Evolutionary conservation across 2,113 vertebrate species (phyloP), one percentile per base, ranked within the genome.

Genomic region (Pionites leucogaster): DNA sequence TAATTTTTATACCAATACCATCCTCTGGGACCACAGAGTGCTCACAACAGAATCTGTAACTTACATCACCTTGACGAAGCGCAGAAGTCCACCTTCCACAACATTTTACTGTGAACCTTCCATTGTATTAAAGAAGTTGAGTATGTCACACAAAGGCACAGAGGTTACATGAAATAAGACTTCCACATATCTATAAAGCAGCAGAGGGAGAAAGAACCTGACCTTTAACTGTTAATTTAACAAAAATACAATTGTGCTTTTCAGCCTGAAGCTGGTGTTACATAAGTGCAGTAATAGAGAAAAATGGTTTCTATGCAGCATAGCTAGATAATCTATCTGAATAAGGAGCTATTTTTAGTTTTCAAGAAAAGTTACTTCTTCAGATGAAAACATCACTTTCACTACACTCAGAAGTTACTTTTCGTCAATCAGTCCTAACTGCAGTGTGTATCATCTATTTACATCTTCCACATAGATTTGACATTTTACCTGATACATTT

Each of bases 311-410:
- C 93, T 77, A 93, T 65, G 94, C 93, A 92, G 93, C 91, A 35
- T 25, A 84, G 92, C 55, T 82, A 86, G 76, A 91, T 94, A 91
- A 94, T 95, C 91, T 93, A 91, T 89, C 95, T 96, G 90, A 95
- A 71, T 72, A 94, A 83, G 69, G 93, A 63, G 41, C 82, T 98
- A 97, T 97, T 97, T 98, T 98, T 96, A 97, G 95, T 57, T 89
- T 96, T 95, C 17, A 46, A 87, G 83, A 49, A 96, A 95, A 96
- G 97, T 88, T 3, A 96, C 93, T 91, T 96, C 82, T 86, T 96
- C 86, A 93, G 68, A 95, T 83, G 77, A 95, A 97, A 96, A 92
- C 91, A 94, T 83, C 64, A 74, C 49, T 97, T 86, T 52, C 50
- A 53, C 85, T 91, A 63, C 25, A 53, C 31, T 70, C 42, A 77